Percentiles rank a stretch among this genome's conserved stretches.
Conservation (phyloP, 1,140 invertebrate genomes). For the Palaemon carinicauda region DNA sequence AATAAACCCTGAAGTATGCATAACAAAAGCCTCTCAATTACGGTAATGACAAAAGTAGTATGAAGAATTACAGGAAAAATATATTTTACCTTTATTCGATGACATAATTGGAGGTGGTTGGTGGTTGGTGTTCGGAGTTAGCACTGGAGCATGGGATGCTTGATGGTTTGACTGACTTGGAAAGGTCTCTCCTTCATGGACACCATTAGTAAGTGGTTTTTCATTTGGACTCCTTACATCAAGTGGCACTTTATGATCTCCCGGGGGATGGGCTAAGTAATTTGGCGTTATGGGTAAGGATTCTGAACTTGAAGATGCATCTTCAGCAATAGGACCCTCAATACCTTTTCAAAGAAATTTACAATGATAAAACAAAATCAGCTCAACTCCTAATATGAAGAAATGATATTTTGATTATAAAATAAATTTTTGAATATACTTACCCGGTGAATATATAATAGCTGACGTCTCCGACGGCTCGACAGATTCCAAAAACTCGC, state of each 20-base stretch:
- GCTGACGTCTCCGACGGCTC: no score
- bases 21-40: no score
- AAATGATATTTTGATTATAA: no score
- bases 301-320: slow-evolving; percentile 6
- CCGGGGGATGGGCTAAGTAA: slow-evolving; percentile 25
- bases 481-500: no score
- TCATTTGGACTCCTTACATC: background rate
- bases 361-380: background rate
- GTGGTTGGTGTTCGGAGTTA: background rate
- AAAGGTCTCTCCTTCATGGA: background rate
- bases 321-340: background rate
- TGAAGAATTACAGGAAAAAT: no score
- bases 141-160: background rate
- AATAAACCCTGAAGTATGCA: no score
- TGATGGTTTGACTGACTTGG: background rate
- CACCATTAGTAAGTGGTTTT: slow-evolving; percentile 21
- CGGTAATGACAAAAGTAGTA: no score
- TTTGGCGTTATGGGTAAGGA: slow-evolving; percentile 36
- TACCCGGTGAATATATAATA: no score
- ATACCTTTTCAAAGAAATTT: background rate
- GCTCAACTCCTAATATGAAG: no score
- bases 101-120: no score
- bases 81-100: no score
- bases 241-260: background rate
- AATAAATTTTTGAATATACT: no score